Evolutionary conservation across 1,140 invertebrate species (phyloP), one percentile per base, ranked within the genome.

Genomic region (Dinoponera quadriceps): DNA sequence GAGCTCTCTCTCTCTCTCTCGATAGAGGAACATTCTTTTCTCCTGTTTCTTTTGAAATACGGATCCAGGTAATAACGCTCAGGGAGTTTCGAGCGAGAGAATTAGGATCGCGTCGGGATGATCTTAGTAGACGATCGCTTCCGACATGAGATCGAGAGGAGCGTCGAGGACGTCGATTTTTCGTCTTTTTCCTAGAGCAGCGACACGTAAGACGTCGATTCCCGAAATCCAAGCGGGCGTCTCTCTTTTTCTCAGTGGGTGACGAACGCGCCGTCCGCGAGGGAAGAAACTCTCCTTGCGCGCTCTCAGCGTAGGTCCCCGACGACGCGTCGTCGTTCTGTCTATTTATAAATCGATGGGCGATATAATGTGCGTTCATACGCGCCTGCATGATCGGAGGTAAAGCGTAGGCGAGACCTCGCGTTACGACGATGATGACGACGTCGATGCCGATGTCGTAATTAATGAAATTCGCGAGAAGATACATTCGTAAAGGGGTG

Each of bases 281-380:
- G 75, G 62, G 27, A 65, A 85, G 38, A 60, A 72, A 68, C 51
- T 84, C 85, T 86, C 66, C 62, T 85, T 82, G 87, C 71, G 59
- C 65, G 86, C 90, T 91, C 90, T 91, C 81, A 86, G 89, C 87
- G 83, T 91, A 85, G 86, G 88, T 86, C 90, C 86, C 68, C 87
- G 89, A 86, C 89, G 18, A 38, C 49, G n/a, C 60, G 48, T 48
- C 86, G 38, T 44, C 38, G 38, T 44, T 44, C 88, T 85, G 90
- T 68, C 90, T 92, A 91, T 92, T 92, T 91, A 92, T 92, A 92
- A 88, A 89, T 85, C 74, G 48, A 82, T 68, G 54, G 51, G 57
- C 72, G 57, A 68, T 72, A 68, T 65, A 60, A 77, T 49, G 33
- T 38, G 57, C 54, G 59, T 82, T 27, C 51, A 60, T 11, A 44